Base-by-base conservation (phyloP, 2,888 invertebrate genomes). In the Pycnomerus fuliginosus region DNA sequence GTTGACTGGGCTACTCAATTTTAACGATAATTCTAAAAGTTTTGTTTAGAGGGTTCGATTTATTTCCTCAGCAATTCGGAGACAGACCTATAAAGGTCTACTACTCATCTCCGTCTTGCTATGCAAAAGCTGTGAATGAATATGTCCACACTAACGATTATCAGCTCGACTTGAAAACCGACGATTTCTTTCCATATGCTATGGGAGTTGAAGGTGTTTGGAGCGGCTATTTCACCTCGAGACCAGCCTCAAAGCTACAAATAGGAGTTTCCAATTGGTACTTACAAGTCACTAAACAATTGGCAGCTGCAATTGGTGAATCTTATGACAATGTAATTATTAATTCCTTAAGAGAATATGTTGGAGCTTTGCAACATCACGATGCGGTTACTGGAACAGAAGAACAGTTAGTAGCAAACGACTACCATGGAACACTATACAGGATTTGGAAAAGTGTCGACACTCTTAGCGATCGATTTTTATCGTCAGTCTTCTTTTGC, bases 141-240 rank as follows among this genome's bases (percentile, higher is more conserved):
- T 50, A 48, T 16, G 50, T 44, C 3, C 40, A 22, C 11, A 17
- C 17, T 7, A 40, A 48, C 15, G 16, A 35, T 25, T 32, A 28
- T 7, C 20, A 12, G 20, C 20, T 49, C 7, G 77, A 87, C 0
- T 77, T 76, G 0, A 92, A 92, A 67, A 74, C 75, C 1, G 90
- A 91, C 55, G 94, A 94, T 64, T 93, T 92, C 76, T 90, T 94
- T 69, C 94, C 94, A 0, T 93, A 90, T 71, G 89, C 91, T 2
- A 85, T 85, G 39, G 86, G 87, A 62, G 77, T 82, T 0, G 84
- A 90, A 57, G 78, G 88, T 0, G 96, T 85, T 65, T 98, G 96
- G 97, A 90, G 94, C 0, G 97, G 96, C 0, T 91, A 89, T 62
- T 91, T 81, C 62, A 84, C 86, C 0, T 90, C 90, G 0, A 75